Base-by-base conservation (phyloP, 2,888 invertebrate species). In the Myathropa florea region DNA sequence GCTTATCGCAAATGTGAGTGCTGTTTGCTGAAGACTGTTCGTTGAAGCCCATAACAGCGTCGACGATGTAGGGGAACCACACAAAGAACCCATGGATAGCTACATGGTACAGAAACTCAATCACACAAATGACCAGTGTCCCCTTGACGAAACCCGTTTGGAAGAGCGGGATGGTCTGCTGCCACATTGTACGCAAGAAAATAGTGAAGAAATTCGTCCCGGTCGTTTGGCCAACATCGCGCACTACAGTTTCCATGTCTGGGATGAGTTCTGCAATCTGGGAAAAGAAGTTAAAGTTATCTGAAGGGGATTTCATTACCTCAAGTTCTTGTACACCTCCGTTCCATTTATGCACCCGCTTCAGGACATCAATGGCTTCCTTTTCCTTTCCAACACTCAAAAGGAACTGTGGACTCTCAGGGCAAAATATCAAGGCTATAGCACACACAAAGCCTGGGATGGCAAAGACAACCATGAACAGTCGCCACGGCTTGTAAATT, bases 361-460 rank as follows among this genome's bases (percentile, higher is more conserved):
- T 88, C 24, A 92, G 76, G 12, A 90, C 89, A 46, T 89, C 80
- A 23, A 91, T 88, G 4, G 92, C 89, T 79, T 91, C 88, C 3
- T 88, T 82, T 23, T 90, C 88, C 4, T 89, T 83, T 1, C 91
- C 90, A 3, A 90, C 75, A 0, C 90, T 77, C n/a, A 91, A 67
- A 3, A 91, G 85, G 84, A 91, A 92, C 86, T 91, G 92, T 0
- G 92, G 92, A 77, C 91, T 92, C 76, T 92, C 92, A 0, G 92
- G 92, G n/a, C 91, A 76, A 0, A 89, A 64, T 26, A 89, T 88
- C 14, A 92, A 82, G 0, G 89, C 79, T 0, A 91, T 6, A 0
- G 90, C 90, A 14, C 90, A 89, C 4, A 91, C 0, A 3, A 91
- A 80, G 21, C 91, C 90, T 0, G 91, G 91, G 12, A 90, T 30